Base-by-base conservation (phyloP, 2,888 invertebrate species). In the Didymodactylos carnosus region DNA sequence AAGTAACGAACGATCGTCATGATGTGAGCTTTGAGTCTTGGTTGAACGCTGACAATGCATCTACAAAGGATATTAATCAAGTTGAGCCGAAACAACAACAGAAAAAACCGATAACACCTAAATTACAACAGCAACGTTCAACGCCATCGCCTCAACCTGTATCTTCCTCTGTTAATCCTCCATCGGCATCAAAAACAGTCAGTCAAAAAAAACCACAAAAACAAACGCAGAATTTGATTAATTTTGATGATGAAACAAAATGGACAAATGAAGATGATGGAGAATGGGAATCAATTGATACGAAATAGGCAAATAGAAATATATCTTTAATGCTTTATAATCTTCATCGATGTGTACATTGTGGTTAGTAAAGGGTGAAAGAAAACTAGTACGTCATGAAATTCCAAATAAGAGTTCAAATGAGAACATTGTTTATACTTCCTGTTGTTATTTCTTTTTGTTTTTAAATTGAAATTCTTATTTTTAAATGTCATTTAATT, bases 261-360 rank as follows among this genome's bases (percentile, higher is more conserved):
- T 81, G 80, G 80, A 80, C 80, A 0, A 78, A 79, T 46, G 80
- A 79, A 3, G 78, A 78, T 39, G 79, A 79, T 35, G 80, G 79
- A 75, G 80, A 80, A 29, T 81, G 81, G 81, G 80, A 81, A 75
- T 78, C 78, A 70, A 76, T 81, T 71, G 81, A 81, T 71, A 73
- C 79, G 39, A 78, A 78, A 40, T 69, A 51, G n/a, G 51, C n/a
- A n/a, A n/a, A n/a, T n/a, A n/a, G n/a, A n/a, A n/a, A n/a, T n/a
- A n/a, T n/a, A n/a, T n/a, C n/a, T n/a, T n/a, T n/a, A n/a, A n/a
- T n/a, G n/a, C n/a, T n/a, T n/a, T n/a, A n/a, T n/a, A n/a, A n/a
- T n/a, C n/a, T n/a, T n/a, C n/a, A n/a, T n/a, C n/a, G n/a, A n/a
- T n/a, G n/a, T n/a, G n/a, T n/a, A n/a, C n/a, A n/a, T n/a, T n/a